Evolutionary conservation across 2,797 vertebrate genomes (phyloP), one percentile per base, ranked within the genome.

Genomic region (Tokudaia tokunoshimensis): DNA sequence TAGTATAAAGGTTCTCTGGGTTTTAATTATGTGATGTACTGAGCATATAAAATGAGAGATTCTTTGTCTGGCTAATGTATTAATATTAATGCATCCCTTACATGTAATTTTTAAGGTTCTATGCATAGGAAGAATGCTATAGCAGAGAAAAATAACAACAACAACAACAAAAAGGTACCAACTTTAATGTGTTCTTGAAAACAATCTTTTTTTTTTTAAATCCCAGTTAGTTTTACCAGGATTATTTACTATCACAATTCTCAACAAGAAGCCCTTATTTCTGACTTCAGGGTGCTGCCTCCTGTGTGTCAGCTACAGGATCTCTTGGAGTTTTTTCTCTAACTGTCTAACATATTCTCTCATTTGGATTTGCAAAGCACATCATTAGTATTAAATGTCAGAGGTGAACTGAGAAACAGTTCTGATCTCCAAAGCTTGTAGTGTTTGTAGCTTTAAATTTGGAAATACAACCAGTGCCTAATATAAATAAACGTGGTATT

Each of bases 381-480:
- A 94, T 96, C 95, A 92, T 97, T 94, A 97, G 96, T 93, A 92
- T 88, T 91, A 95, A 82, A 97, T 93, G 96, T 97, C 94, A 96
- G 92, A 93, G 96, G 96, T 97, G 97, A 97, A 74, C 52, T 94
- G 87, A 91, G 63, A 86, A 97, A 96, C 81, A 74, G 57, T 57
- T 88, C 74, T 96, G 95, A 95, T 93, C 85, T 96, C 78, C 57
- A 89, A 94, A 72, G 88, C 85, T 90, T 83, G 65, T 14, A 74
- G 70, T 95, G 63, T 97, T 94, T 95, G 74, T 89, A 96, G 81
- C 74, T 96, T 97, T 96, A 93, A 97, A 94, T 90, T 85, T 26
- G 78, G 85, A 94, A 80, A 94, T 70, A 83, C 8, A 44, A 84
- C 81, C 55, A 95, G 96, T 22, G 94, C 65, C 86, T 94, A 76